Evolutionary conservation across 2,113 vertebrate species (phyloP).

Genomic region (Erythrolamprus reginae): DNA sequence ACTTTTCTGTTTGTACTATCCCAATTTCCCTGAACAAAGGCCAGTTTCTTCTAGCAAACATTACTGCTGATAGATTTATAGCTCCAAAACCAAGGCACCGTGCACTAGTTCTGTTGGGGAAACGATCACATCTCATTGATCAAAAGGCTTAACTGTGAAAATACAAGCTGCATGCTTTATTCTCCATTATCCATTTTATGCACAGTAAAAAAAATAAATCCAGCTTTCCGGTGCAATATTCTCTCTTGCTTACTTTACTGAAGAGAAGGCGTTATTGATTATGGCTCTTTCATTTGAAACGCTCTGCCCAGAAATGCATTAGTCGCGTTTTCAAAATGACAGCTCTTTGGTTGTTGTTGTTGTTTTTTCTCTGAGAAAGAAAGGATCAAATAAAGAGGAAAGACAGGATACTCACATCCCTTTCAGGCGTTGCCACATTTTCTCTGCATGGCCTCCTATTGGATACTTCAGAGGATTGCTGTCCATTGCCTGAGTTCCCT

Average conservation of each 20-base stretch:
- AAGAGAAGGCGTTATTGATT: fast-evolving
- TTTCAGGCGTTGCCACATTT: slow-evolving; percentile 81
- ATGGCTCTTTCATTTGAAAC: neutral
- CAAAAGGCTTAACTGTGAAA: slow-evolving; percentile 17
- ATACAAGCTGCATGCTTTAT: neutral
- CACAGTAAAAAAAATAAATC: neutral
- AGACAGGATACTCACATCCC: slow-evolving; percentile 76
- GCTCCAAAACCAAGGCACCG: slow-evolving; percentile 7
- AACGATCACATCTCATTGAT: neutral
- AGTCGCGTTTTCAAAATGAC: slow-evolving; percentile 42
- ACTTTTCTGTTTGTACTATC: slow-evolving; percentile 18
- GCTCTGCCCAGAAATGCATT: neutral
- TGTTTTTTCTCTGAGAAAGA: slow-evolving; percentile 21
- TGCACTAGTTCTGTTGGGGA: neutral
- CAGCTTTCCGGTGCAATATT: neutral
- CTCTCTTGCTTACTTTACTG: neutral
- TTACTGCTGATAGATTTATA: slow-evolving; percentile 25
- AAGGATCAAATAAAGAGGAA: slow-evolving; percentile 37
- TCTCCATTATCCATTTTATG: neutral
- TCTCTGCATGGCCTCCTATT: slow-evolving; percentile 74
- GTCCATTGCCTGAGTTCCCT: slow-evolving; percentile 67
- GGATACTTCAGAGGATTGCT: slow-evolving; percentile 69
- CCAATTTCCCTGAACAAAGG: neutral
- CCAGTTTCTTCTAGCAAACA: neutral
- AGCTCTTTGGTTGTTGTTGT: neutral